phyloP scores from a whole-genome alignment of 2,888 invertebrate genomes.

The Drosophila prostipennis region DNA sequence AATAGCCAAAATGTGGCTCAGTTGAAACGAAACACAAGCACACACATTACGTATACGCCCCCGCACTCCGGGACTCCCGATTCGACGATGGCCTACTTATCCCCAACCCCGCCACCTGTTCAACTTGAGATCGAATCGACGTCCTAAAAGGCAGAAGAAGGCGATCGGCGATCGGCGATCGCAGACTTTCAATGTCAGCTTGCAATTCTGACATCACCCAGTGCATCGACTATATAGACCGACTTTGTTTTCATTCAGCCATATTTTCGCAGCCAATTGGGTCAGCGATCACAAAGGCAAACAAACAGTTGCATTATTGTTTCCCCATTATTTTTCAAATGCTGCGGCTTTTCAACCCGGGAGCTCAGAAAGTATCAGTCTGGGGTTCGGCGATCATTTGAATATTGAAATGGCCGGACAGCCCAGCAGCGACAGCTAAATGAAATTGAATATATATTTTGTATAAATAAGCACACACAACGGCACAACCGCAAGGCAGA shows the following conservation, averaged over 20 bases:
- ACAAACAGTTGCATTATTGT: constrained; percentile 42
- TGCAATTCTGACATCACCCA: constrained; percentile 65
- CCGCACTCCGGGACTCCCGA: constrained; percentile 8
- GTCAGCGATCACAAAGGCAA: constrained; percentile 58
- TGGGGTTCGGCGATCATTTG: constrained; percentile 67
- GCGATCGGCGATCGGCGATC: not conserved
- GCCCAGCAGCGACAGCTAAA: constrained; percentile 46
- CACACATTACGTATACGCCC: constrained; percentile 48
- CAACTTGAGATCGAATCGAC: constrained; percentile 11
- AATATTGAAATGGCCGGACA: constrained; percentile 67
- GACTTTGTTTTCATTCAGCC: constrained; percentile 58
- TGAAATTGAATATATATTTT: constrained; percentile 75
- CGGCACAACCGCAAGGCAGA: constrained; percentile 49
- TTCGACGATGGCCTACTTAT: constrained; percentile 3
- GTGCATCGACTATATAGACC: constrained; percentile 29
- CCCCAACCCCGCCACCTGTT: constrained; percentile 20
- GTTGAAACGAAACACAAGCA: constrained; percentile 10
- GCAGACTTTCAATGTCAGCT: constrained; percentile 63
- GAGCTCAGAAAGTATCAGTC: constrained; percentile 62
- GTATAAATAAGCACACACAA: constrained; percentile 64
- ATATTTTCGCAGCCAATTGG: constrained; percentile 54
- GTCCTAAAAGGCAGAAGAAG: constrained; percentile 14
- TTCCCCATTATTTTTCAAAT: constrained; percentile 22
- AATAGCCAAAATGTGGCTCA: constrained; percentile 52
- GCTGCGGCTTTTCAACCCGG: constrained; percentile 31